Percentiles rank a stretch among this genome's conserved stretches.
Conservation (phyloP, 2,888 invertebrate species). For the Chrysotoxum bicinctum region DNA sequence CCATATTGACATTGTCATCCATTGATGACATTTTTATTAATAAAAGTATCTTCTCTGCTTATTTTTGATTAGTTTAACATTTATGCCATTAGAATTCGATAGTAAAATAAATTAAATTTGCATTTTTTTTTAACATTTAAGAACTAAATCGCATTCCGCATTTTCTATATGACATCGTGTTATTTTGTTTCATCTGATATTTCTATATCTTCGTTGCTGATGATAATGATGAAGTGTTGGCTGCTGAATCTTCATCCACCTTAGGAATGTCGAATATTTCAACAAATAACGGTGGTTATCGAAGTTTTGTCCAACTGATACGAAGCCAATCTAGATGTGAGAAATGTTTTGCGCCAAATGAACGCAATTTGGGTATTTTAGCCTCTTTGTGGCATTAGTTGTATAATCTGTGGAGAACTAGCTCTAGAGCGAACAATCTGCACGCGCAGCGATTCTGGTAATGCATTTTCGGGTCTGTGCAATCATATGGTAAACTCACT, state of each 20-base stretch:
- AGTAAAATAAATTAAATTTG: constrained; percentile 53
- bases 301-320: constrained; percentile 91
- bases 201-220: constrained; percentile 21
- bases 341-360: constrained; percentile 91
- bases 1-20: too few relatives aligned
- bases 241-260: constrained; percentile 85
- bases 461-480: constrained; percentile 91
- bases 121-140: constrained; percentile 59
- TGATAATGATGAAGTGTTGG: constrained; percentile 47
- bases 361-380: constrained; percentile 89
- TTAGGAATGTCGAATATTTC: constrained; percentile 98
- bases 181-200: neutral
- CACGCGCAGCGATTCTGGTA: constrained; percentile 92
- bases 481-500: constrained; percentile 89
- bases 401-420: constrained; percentile 81
- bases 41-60: constrained; percentile 13
- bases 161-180: neutral
- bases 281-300: constrained; percentile 95
- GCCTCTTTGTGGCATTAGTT: constrained; percentile 82
- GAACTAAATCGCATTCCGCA: constrained; percentile 65
- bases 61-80: constrained; percentile 38
- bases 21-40: too few relatives aligned
- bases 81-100: constrained; percentile 52
- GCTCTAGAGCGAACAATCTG: constrained; percentile 84
- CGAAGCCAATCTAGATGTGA: constrained; percentile 95